These are phyloP conservation scores for Lomographa bimaculata DNA, from an alignment of 2,888 invertebrate species.

Conservation along the genomic window DNA sequence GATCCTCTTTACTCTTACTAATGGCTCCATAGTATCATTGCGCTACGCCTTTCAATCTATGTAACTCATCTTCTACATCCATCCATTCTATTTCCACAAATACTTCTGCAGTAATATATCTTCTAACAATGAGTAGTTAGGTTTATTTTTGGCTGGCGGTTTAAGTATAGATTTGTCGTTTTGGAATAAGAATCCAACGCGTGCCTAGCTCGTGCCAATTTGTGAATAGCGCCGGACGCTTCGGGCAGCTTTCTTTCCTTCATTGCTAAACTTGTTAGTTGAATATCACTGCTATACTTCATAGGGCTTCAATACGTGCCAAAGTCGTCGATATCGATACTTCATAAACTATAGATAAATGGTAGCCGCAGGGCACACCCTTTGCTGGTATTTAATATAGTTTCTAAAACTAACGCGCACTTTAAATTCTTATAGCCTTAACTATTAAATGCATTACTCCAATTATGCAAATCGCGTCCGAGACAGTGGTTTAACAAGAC, in stretches of 20 bases:
- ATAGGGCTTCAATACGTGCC: constrained; percentile 51
- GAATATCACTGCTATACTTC: constrained; percentile 71
- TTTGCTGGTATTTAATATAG: constrained; percentile 22
- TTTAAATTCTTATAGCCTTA: constrained; percentile 23
- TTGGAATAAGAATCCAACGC: constrained; percentile 47
- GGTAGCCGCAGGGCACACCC: constrained; percentile 23
- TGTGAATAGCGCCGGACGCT: constrained; percentile 80
- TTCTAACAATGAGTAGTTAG: constrained; percentile 25
- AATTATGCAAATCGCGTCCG: constrained; percentile 31
- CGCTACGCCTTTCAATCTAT: constrained; percentile 73
- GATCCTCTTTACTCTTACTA: constrained; percentile 66
- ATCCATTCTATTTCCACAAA: constrained; percentile 20
- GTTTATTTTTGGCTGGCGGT: constrained; percentile 34
- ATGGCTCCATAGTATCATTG: constrained; percentile 68
- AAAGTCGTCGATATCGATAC: constrained; percentile 53
- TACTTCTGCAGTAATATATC: constrained; percentile 21
- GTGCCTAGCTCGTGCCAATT: constrained; percentile 82
- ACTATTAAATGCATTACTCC: constrained; percentile 32
- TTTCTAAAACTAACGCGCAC: constrained; percentile 19
- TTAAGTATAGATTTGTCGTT: constrained; percentile 40
- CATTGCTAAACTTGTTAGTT: constrained; percentile 78
- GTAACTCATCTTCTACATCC: constrained; percentile 49
- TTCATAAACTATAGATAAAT: constrained; percentile 34
- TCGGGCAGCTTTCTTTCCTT: constrained; percentile 78
- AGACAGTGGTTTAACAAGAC: constrained; percentile 34